These are phyloP conservation scores for Dromococcyx pavoninus DNA, from an alignment of 2,797 vertebrate genomes.

Conservation along the genomic window DNA sequence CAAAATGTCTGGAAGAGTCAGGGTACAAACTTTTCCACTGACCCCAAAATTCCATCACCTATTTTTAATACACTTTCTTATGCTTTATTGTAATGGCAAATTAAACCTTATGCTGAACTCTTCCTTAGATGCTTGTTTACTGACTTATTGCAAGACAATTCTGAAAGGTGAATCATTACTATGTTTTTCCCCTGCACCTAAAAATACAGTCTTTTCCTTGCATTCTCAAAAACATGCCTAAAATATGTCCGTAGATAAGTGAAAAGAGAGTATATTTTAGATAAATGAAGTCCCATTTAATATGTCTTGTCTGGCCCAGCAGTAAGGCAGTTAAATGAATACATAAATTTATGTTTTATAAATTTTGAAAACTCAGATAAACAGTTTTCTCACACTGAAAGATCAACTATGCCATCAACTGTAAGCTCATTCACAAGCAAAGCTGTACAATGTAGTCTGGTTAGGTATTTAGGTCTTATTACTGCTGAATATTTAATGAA, in stretches of 20 bases:
- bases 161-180: neutral
- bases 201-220: neutral
- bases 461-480: slow-evolving; percentile 70
- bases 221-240: neutral
- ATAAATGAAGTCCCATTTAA: slow-evolving; percentile 3
- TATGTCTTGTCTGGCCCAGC: neutral
- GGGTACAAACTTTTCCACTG: neutral
- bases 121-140: neutral
- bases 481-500: slow-evolving; percentile 71
- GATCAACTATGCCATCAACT: slow-evolving; percentile 39
- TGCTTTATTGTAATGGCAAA: neutral
- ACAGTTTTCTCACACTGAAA: slow-evolving; percentile 28
- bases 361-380: slow-evolving; percentile 50
- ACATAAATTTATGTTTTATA: slow-evolving; percentile 32
- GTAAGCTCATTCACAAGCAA: slow-evolving; percentile 44
- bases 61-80: neutral
- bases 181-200: neutral
- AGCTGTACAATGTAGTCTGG: slow-evolving; percentile 34
- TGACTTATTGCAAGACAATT: neutral
- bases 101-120: neutral
- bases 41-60: neutral
- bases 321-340: slow-evolving; percentile 18
- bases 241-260: neutral
- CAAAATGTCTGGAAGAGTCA: neutral
- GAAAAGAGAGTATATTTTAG: neutral